Evolutionary conservation across 2,888 invertebrate genomes (phyloP).

Genomic region (Apamea monoglypha): DNA sequence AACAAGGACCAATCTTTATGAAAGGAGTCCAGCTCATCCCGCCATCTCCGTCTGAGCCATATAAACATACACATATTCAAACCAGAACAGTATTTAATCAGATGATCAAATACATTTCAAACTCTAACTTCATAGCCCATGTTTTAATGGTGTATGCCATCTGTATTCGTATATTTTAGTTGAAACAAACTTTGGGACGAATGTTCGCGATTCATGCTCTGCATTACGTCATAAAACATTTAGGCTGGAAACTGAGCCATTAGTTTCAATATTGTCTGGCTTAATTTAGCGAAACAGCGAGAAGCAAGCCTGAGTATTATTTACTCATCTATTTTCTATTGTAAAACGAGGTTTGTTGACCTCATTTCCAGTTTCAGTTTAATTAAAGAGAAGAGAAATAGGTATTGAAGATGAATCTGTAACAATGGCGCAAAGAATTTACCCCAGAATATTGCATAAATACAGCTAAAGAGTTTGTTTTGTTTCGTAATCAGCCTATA

Average conservation of each 20-base stretch:
- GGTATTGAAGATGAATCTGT: neutral
- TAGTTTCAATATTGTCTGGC: conserved; percentile 49
- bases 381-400: conserved; percentile 12
- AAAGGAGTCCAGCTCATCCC: no score
- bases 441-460: neutral
- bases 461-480: neutral
- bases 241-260: conserved; percentile 47
- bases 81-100: neutral
- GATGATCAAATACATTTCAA: neutral
- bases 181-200: conserved; percentile 55
- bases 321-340: conserved; percentile 22
- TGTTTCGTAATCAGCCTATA: neutral
- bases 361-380: conserved; percentile 3
- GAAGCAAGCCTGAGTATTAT: conserved; percentile 7
- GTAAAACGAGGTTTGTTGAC: conserved; percentile 12
- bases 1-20: no score
- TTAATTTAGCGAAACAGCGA: conserved; percentile 43
- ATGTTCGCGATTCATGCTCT: conserved; percentile 49
- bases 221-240: conserved; percentile 53
- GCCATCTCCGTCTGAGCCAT: no score
- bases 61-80: neutral
- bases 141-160: conserved; percentile 56
- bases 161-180: conserved; percentile 61
- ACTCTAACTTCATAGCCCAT: conserved; percentile 50
- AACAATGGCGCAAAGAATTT: neutral